Base-by-base conservation (phyloP, 2,797 vertebrate genomes). In the Chelon auratus region DNA sequence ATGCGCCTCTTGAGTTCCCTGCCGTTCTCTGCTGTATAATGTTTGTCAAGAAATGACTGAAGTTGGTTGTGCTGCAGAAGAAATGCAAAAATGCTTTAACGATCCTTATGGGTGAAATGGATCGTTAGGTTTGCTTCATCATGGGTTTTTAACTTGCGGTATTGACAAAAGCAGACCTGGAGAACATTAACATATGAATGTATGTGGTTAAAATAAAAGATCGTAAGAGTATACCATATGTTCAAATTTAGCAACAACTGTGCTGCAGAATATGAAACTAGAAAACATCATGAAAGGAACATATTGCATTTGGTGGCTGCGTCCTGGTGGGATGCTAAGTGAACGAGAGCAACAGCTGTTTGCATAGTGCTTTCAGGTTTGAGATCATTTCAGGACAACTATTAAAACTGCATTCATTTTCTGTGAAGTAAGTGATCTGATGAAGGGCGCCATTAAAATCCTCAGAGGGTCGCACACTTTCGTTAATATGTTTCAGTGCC, bases 371-470 rank as follows among this genome's bases (percentile, higher is more conserved):
- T 6, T 0, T 52, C 8, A 9, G 13, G 9, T 37, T 58, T 57
- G 5, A 47, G 33, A 15, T 54, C 22, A 63, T 64, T 61, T 51
- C 1, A 3, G 22, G 52, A 50, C 18, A 33, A 52, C 58, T 54
- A 61, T 72, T 39, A 57, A 71, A 69, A 68, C 43, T 53, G 30
- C 53, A 12, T 60, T 68, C 0, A 52, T 55, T 48, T 68, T 45
- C 37, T 71, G 5, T 4, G 12, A 67, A 50, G 22, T 69, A 37
- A 60, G 20, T 43, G 30, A 47, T 70, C 2, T 48, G 48, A 65
- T 75, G 33, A 72, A 79, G 33, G n/a, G 17, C n/a, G 13, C 14
- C 50, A 64, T 77, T 75, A 70, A 58, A 53, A 53, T 68, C 43
- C 42, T 42, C 53, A 37, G 11, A 47, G 12, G 53, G 42, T 33